Evolutionary conservation across 37 sponge, comb jelly and placozoan genomes (phyloP).

Genomic region (Oopsacas minuta): DNA sequence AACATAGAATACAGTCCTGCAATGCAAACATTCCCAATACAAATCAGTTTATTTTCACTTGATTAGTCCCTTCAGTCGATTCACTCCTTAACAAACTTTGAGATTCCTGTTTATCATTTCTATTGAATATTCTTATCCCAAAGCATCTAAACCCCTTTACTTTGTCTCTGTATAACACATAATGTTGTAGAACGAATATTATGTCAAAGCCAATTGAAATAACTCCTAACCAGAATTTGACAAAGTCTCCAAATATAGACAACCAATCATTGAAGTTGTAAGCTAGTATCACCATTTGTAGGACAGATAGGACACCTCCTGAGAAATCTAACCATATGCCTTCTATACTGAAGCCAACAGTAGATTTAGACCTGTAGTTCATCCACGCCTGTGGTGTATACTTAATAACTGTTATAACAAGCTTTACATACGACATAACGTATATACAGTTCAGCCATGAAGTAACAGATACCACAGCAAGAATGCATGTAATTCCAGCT

Average conservation of each 20-base stretch:
- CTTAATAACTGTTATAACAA: conserved; percentile 81
- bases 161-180: conserved; percentile 47
- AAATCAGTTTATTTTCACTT: no score
- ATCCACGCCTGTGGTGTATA: conserved; percentile 80
- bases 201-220: conserved; percentile 73
- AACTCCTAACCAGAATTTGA: conserved; percentile 91
- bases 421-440: conserved; percentile 80
- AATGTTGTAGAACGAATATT: conserved; percentile 80
- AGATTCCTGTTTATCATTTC: no score
- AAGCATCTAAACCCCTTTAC: neutral
- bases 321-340: conserved; percentile 84
- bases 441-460: conserved; percentile 76
- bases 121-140: no score
- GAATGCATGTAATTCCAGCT: conserved; percentile 48
- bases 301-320: conserved; percentile 67
- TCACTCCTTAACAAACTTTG: no score
- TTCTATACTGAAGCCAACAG: conserved; percentile 82
- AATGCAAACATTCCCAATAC: no score
- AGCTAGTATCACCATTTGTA: conserved; percentile 89
- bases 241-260: conserved; percentile 88
- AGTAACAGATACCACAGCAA: conserved; percentile 41
- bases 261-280: conserved; percentile 96
- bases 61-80: no score
- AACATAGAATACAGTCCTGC: no score
- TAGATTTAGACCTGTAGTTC: conserved; percentile 75